Conservation (phyloP, 2,888 invertebrate genomes). For the Taenaris catops region DNA sequence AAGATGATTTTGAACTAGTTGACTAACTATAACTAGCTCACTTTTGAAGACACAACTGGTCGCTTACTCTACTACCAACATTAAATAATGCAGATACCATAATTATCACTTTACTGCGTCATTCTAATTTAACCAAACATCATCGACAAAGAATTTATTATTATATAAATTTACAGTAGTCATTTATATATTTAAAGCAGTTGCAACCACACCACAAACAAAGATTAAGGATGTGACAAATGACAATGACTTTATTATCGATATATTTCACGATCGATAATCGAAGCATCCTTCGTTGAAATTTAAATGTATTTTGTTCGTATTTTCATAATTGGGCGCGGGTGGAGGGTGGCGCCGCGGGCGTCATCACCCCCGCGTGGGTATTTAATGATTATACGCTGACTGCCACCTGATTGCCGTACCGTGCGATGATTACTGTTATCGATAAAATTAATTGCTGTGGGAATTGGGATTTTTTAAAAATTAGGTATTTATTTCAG, state of each 20-base stretch:
- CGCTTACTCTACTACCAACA: too few species aligned
- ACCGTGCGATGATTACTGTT: slow-evolving; percentile 51
- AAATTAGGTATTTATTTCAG: slow-evolving; percentile 1
- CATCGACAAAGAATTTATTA: too few species aligned
- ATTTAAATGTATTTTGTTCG: slow-evolving; percentile 74
- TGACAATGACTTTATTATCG: slow-evolving; percentile 22
- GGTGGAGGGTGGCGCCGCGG: slow-evolving; percentile 57
- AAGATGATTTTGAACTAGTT: too few species aligned
- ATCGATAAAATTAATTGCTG: slow-evolving; percentile 45
- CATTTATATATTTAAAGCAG: too few species aligned
- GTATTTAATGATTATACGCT: slow-evolving; percentile 80
- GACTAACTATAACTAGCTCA: too few species aligned
- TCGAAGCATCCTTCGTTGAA: slow-evolving; percentile 50
- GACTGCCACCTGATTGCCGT: slow-evolving; percentile 77
- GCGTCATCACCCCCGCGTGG: slow-evolving; percentile 72
- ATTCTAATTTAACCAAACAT: too few species aligned
- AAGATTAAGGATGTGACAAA: slow-evolving; percentile 43
- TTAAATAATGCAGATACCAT: too few species aligned
- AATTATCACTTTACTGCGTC: too few species aligned
- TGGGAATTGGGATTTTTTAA: slow-evolving; percentile 19
- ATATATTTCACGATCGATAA: slow-evolving; percentile 26
- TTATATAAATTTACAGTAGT: too few species aligned
- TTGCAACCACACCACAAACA: too few species aligned
- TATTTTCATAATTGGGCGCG: slow-evolving; percentile 78
- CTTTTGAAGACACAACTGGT: too few species aligned